Base-by-base conservation (phyloP, 2,113 vertebrate genomes). In the Myanophis thanlyinensis region DNA sequence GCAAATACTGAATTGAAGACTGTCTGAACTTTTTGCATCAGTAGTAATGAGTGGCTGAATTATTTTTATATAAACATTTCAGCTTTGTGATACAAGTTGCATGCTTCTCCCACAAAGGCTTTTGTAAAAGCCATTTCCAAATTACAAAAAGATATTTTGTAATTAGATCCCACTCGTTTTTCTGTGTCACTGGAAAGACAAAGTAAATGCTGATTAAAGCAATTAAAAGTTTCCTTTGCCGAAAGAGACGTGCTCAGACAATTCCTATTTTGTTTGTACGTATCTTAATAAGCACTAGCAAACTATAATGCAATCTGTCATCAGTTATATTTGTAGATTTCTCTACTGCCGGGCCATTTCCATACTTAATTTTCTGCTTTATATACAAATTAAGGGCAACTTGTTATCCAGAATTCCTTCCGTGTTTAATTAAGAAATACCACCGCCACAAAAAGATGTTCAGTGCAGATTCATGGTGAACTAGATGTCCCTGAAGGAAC, bases 251-350 rank as follows among this genome's bases (percentile, higher is more conserved):
- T 97, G 96, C 97, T 97, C 96, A 98, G 98, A 98, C 98, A 98
- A 94, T 44, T 89, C 94, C 94, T 97, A 97, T 97, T 96, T 97
- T 99, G 98, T 98, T 99, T 98, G 98, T 97, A 98, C 98, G 98
- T 98, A 98, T 98, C 98, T 99, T 99, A 99, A 99, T 99, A 98
- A 99, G 98, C 97, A 98, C 98, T 97, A 98, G 98, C 98, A 98
- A 98, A 98, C 97, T 98, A 98, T 98, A 99, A 99, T 99, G 98
- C 98, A 98, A 99, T 99, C 98, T 99, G 98, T 99, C 99, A 99
- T 98, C 98, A 97, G 97, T 97, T 97, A 97, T 96, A 98, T 97
- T 87, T n/a, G 3, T 86, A n/a, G 6, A 23, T 25, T 84, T 54
- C 98, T 98, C 98, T 97, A 48, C 85, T 40, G 67, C 35, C 5